Evolutionary conservation across 2,888 invertebrate species (phyloP).

Genomic region (Agrochola litura): DNA sequence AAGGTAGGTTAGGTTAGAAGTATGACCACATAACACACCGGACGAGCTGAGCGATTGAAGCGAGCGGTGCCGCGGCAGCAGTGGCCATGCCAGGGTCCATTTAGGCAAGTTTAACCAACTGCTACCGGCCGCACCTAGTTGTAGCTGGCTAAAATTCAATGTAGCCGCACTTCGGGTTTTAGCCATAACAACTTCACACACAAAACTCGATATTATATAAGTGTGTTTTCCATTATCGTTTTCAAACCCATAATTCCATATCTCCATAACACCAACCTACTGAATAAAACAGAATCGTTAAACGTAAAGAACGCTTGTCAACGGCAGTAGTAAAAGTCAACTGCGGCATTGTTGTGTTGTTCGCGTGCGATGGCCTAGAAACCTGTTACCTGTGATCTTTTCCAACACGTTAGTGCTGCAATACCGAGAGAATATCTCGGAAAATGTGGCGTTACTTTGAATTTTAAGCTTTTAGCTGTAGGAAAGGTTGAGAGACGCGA

Average conservation of each 20-base stretch:
- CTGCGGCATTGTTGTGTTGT: constrained; percentile 45
- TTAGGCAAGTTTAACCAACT: no score
- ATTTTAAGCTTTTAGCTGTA: constrained; percentile 17
- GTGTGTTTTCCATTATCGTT: not conserved
- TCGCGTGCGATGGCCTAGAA: constrained; percentile 58
- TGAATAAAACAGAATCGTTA: constrained; percentile 43
- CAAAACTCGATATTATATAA: not conserved
- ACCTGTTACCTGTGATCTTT: constrained; percentile 62
- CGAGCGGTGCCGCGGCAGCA: no score
- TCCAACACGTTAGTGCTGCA: constrained; percentile 40
- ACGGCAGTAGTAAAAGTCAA: constrained; percentile 53
- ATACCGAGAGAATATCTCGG: constrained; percentile 41
- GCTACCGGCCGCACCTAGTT: no score
- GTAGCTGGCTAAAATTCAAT: no score
- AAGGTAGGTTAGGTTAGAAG: no score
- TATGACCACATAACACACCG: no score
- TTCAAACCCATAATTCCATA: constrained; percentile 19
- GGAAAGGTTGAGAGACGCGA: not conserved
- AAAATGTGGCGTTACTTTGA: constrained; percentile 42
- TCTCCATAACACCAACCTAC: constrained; percentile 2
- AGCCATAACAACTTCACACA: not conserved
- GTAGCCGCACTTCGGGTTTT: no score
- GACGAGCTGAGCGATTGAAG: no score
- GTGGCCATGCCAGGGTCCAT: no score
- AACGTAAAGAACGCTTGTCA: constrained; percentile 51